Evolutionary conservation across 1,140 invertebrate genomes (phyloP).

Genomic region (Lepidurus packardi): DNA sequence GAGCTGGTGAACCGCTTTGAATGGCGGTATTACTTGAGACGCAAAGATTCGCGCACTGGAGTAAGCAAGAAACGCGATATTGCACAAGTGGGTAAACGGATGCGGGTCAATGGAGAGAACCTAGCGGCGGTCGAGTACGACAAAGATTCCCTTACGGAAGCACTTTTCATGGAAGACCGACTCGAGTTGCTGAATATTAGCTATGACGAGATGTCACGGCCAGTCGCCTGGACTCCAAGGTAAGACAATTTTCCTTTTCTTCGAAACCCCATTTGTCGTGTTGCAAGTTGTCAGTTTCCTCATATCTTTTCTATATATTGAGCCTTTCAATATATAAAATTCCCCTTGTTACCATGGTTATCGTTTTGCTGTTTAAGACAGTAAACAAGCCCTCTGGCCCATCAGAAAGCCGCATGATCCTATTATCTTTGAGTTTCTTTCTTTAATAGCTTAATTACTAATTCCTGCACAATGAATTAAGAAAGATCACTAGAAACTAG

Average conservation of each 20-base stretch:
- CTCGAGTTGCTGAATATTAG: conserved; percentile 83
- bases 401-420: too few relatives aligned
- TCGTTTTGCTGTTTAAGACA: too few relatives aligned
- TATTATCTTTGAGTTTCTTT: too few relatives aligned
- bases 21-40: conserved; percentile 82
- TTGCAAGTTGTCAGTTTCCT: background rate
- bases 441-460: too few relatives aligned
- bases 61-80: conserved; percentile 49
- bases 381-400: too few relatives aligned
- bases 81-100: conserved; percentile 72
- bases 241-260: conserved; percentile 40
- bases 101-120: conserved; percentile 85
- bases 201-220: conserved; percentile 83
- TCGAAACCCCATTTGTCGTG: background rate
- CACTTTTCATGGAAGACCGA: conserved; percentile 81
- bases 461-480: too few relatives aligned
- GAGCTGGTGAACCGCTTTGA: conserved; percentile 88
- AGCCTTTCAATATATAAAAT: too few relatives aligned
- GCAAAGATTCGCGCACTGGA: conserved; percentile 46
- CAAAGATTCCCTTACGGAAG: conserved; percentile 77
- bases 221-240: conserved; percentile 79
- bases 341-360: too few relatives aligned
- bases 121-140: conserved; percentile 88
- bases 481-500: too few relatives aligned
- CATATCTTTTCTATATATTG: background rate